Base-by-base conservation (phyloP, 2,797 vertebrate genomes). In the Eptatretus atami region DNA sequence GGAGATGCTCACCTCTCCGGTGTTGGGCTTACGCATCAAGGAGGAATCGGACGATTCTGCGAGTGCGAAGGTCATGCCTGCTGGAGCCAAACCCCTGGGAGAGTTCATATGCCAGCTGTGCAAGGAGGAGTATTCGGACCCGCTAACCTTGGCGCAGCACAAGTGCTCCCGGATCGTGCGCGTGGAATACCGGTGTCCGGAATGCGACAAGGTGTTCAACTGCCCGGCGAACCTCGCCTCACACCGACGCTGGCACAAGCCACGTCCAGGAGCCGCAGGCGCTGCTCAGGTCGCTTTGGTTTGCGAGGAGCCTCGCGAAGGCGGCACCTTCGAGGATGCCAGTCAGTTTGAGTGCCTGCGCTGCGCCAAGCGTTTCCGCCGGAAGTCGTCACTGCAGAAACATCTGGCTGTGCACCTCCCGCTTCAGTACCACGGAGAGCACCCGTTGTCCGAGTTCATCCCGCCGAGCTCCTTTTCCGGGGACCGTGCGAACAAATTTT, bases 181-280 rank as follows among this genome's bases (percentile, higher is more conserved):
- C 8, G 70, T 76, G 15, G 75, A 75, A 68, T 76, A 75, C 67
- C 68, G 73, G 10, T 76, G 75, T 61, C 69, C 71, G 13, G 74
- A 75, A n/a, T 76, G 75, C 65, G 71, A 71, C 67, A 76, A 76
- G 67, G 71, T 73, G 12, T 76, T 76, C 69, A 73, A 73, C 68
- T 76, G 75, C 53, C 73, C 72, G 1, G 75, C 75, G 15, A 76
- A 76, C 65, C 66, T 75, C 60, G 75, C 75, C 5, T 76, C 75
- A 10, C 75, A 76, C 64, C 68, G 71, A 52, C 72, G 75, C 53
- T 75, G 74, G 75, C 75, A 75, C 71, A 75, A 73, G 19, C 73
- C 73, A 6, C 67, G 31, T 44, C 71, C 69, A 69, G 73, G 63
- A 11, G 12, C n/a, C 6, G 78, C 69, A 68, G 73, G 63, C 11